These are phyloP conservation scores for Ganaspis sp. DNA, from an alignment of 1,140 invertebrate genomes.

Conservation along the genomic window DNA sequence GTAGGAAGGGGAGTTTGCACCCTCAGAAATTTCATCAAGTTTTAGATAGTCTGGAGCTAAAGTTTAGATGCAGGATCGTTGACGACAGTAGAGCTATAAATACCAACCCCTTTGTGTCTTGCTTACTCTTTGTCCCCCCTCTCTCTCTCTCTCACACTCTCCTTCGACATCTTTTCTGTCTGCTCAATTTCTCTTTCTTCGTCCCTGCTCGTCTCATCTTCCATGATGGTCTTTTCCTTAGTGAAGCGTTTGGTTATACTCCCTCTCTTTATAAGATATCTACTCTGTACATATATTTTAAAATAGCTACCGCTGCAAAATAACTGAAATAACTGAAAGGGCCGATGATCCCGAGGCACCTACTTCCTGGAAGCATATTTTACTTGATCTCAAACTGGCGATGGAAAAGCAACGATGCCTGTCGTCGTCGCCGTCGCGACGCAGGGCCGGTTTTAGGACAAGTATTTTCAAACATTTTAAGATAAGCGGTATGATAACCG, in stretches of 20 bases:
- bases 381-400: slow-evolving; percentile 43
- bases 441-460: slow-evolving; percentile 10
- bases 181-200: slow-evolving; percentile 32
- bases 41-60: slow-evolving; percentile 20
- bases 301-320: slow-evolving; percentile 69
- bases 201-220: slow-evolving; percentile 32
- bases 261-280: slow-evolving; percentile 31
- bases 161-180: slow-evolving; percentile 40
- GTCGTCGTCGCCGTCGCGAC: slow-evolving; percentile 38
- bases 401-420: slow-evolving; percentile 33
- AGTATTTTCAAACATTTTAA: neutral
- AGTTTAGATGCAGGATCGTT: slow-evolving; percentile 46
- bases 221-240: slow-evolving; percentile 12
- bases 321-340: slow-evolving; percentile 71
- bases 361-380: slow-evolving; percentile 66
- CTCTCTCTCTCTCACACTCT: slow-evolving; percentile 34
- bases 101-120: slow-evolving; percentile 47
- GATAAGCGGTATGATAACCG: too few relatives aligned
- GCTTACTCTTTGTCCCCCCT: neutral
- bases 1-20: slow-evolving; percentile 43
- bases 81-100: slow-evolving; percentile 59
- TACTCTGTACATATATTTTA: slow-evolving; percentile 64
- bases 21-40: slow-evolving; percentile 58
- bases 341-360: slow-evolving; percentile 66
- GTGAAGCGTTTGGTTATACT: slow-evolving; percentile 9